A percentile compares a stretch with the other conserved stretches of the same genome.
These are phyloP conservation scores for Sisyra nigra DNA, from an alignment of 2,888 invertebrate genomes.

Conservation along the genomic window DNA sequence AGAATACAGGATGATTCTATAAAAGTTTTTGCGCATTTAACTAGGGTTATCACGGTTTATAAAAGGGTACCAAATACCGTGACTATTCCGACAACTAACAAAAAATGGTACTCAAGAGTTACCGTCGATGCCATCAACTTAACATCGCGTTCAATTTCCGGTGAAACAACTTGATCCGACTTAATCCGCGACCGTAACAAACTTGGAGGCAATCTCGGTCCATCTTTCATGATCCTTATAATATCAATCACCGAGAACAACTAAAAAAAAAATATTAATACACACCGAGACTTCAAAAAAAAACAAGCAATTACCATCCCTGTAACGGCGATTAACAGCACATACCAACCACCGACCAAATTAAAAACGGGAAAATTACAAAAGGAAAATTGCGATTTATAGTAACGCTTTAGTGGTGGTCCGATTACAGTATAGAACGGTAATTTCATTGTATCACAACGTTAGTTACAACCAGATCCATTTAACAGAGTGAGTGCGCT, in stretches of 20 bases:
- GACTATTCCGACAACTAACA: slow-evolving; percentile 21
- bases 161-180: slow-evolving; percentile 18
- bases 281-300: neutral
- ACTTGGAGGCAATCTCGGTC: slow-evolving; percentile 20
- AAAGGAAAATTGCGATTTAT: slow-evolving; percentile 15
- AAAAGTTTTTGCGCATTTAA: slow-evolving; percentile 15
- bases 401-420: slow-evolving; percentile 17
- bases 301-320: slow-evolving; percentile 20
- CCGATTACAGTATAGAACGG: slow-evolving; percentile 20
- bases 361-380: slow-evolving; percentile 19
- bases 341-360: slow-evolving; percentile 19
- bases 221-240: slow-evolving; percentile 20
- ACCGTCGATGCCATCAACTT: slow-evolving; percentile 23
- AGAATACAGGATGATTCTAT: slow-evolving; percentile 22
- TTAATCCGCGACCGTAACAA: slow-evolving; percentile 19
- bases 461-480: neutral
- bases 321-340: slow-evolving; percentile 20
- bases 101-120: slow-evolving; percentile 23
- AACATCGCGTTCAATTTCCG: slow-evolving; percentile 22
- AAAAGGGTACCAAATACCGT: slow-evolving; percentile 17
- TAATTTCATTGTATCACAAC: slow-evolving; percentile 17
- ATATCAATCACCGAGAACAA: slow-evolving; percentile 22
- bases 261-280: neutral
- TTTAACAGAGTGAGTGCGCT: neutral
- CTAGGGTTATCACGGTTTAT: too few species aligned